Evolutionary conservation across 2,113 vertebrate genomes (phyloP).

Genomic region (Amazona guildingii): DNA sequence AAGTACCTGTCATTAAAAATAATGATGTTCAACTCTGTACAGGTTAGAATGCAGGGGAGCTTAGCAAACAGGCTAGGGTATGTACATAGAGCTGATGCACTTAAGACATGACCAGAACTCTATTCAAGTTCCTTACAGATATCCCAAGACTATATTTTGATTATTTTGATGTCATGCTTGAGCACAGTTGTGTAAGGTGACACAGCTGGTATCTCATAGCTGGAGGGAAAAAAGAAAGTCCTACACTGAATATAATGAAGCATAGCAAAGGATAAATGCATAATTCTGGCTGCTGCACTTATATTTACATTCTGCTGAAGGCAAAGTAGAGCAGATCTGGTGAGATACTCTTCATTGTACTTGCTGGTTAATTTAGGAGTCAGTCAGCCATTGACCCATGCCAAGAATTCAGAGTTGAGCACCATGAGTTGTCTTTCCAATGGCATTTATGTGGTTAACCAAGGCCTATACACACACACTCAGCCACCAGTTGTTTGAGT

Average conservation of each 20-base stretch:
- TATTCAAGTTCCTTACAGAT: not conserved
- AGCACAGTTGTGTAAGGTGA: not conserved
- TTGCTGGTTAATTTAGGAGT: not conserved
- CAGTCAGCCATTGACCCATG: not conserved
- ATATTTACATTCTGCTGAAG: not conserved
- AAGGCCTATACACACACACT: not conserved
- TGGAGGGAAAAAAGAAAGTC: not conserved
- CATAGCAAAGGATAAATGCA: not conserved
- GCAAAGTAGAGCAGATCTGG: not conserved
- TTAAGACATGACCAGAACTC: not conserved
- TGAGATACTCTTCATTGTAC: not conserved
- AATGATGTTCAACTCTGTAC: not conserved
- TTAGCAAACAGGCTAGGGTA: not conserved
- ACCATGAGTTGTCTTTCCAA: not conserved
- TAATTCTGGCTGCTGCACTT: not conserved
- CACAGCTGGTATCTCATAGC: not conserved
- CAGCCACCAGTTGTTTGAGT: not conserved
- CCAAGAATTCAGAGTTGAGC: not conserved
- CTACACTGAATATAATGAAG: not conserved
- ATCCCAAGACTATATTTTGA: not conserved
- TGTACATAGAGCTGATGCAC: not conserved
- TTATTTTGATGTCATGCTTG: not conserved
- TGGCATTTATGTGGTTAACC: constrained; percentile 2
- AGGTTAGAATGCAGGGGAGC: not conserved
- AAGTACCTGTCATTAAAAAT: not conserved